Evolutionary conservation across 2,888 invertebrate genomes (phyloP).

Genomic region (Drosophila paracracens): DNA sequence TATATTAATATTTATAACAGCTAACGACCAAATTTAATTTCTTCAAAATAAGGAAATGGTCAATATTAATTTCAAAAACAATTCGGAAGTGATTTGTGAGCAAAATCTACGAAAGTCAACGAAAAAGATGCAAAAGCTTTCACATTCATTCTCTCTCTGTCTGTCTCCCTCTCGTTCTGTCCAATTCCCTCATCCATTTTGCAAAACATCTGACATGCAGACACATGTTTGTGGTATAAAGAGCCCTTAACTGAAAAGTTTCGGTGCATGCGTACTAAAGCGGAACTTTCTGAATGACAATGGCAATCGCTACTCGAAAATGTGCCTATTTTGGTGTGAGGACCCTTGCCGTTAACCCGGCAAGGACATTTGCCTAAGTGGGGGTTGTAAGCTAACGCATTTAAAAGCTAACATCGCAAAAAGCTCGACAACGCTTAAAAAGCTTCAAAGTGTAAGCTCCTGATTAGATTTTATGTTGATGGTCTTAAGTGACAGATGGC

Average conservation of each 20-base stretch:
- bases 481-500: constrained; percentile 40
- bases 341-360: constrained; percentile 15
- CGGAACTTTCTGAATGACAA: constrained; percentile 67
- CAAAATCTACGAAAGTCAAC: too few species aligned
- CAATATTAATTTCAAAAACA: neutral
- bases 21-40: neutral
- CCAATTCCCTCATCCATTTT: neutral
- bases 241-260: constrained; percentile 32
- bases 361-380: constrained; percentile 43
- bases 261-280: constrained; percentile 67
- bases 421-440: constrained; percentile 1
- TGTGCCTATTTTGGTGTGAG: neutral
- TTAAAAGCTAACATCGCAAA: constrained; percentile 25
- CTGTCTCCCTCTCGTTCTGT: neutral
- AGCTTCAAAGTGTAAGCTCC: constrained; percentile 18
- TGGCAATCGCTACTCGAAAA: constrained; percentile 15
- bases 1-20: neutral
- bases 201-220: constrained; percentile 64
- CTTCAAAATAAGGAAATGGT: too few species aligned
- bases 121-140: constrained; percentile 1
- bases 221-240: constrained; percentile 59
- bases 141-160: neutral
- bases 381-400: constrained; percentile 26
- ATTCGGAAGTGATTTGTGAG: neutral
- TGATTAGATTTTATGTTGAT: neutral